phyloP scores from a whole-genome alignment of 2,113 vertebrate genomes.

The Ochotona curzoniae region DNA sequence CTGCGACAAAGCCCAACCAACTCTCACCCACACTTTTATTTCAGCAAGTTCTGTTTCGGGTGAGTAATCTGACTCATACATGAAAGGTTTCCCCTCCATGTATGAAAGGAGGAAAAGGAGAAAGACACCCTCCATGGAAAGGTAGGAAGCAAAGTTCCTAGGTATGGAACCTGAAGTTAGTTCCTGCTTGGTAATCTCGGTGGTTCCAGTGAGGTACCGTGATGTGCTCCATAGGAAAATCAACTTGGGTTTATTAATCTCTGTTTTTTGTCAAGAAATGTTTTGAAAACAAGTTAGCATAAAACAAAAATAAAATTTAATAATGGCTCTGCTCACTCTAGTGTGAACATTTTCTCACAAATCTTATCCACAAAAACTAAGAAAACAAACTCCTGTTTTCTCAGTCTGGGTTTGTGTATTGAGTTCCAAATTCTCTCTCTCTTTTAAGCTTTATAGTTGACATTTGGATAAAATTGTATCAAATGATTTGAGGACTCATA shows the following conservation, averaged over 20 bases:
- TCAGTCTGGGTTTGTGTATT: background rate
- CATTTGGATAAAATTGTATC: background rate
- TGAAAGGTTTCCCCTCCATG: background rate
- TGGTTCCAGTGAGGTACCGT: background rate
- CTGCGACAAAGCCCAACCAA: too few relatives aligned
- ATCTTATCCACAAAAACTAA: background rate
- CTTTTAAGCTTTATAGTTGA: background rate
- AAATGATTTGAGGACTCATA: background rate
- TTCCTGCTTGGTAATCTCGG: background rate
- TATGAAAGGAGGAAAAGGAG: background rate
- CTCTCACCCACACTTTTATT: too few relatives aligned
- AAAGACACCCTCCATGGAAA: background rate
- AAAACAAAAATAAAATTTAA: background rate
- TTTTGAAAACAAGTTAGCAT: conserved; percentile 6
- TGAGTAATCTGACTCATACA: background rate
- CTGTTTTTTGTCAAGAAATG: background rate
- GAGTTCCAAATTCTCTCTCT: background rate
- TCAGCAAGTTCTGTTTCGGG: background rate
- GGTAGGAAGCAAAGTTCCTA: background rate
- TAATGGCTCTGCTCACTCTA: background rate
- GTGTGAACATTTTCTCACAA: background rate
- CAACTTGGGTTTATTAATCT: background rate
- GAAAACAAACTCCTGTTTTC: background rate
- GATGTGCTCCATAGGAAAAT: background rate
- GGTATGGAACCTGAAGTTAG: background rate